Evolutionary conservation across 2,888 invertebrate species (phyloP).

Genomic region (Corythucha ciliata): DNA sequence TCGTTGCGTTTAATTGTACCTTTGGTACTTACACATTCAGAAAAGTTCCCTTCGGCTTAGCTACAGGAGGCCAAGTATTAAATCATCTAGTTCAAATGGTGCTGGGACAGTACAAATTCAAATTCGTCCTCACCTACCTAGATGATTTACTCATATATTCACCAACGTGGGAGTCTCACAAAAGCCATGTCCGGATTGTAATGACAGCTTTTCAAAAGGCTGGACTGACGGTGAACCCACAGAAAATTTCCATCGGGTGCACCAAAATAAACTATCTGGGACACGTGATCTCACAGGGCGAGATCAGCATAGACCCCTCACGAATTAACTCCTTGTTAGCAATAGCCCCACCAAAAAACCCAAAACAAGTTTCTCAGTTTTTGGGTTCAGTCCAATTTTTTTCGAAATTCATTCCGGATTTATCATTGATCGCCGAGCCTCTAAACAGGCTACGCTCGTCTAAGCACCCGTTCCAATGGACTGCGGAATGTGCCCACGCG

Average conservation of each 20-base stretch:
- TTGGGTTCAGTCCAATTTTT: slow-evolving; percentile 15
- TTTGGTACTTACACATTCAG: slow-evolving; percentile 22
- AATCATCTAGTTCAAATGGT: slow-evolving; percentile 21
- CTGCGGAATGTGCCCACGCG: too few species aligned
- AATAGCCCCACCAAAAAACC: slow-evolving; percentile 8
- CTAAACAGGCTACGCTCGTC: too few species aligned
- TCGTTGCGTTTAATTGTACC: slow-evolving; percentile 21
- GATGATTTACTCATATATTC: slow-evolving; percentile 27
- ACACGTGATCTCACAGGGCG: slow-evolving; percentile 13
- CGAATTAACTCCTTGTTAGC: neutral
- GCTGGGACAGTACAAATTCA: slow-evolving; percentile 25
- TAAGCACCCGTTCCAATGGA: too few species aligned
- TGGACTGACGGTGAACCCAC: slow-evolving; percentile 33
- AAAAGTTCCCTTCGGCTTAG: slow-evolving; percentile 26
- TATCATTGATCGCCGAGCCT: too few species aligned
- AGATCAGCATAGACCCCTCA: slow-evolving; percentile 6
- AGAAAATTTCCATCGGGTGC: slow-evolving; percentile 25
- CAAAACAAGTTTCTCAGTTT: slow-evolving; percentile 12
- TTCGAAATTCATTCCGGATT: slow-evolving; percentile 4
- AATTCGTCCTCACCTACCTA: slow-evolving; percentile 26
- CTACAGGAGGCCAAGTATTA: slow-evolving; percentile 20
- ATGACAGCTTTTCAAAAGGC: slow-evolving; percentile 26
- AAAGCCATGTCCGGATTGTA: slow-evolving; percentile 20
- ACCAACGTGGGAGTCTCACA: slow-evolving; percentile 21
- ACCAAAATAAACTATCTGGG: slow-evolving; percentile 19